Evolutionary conservation across 2,113 vertebrate species (phyloP), one percentile per base, ranked within the genome.

Genomic region (Ceuthmochares aereus): DNA sequence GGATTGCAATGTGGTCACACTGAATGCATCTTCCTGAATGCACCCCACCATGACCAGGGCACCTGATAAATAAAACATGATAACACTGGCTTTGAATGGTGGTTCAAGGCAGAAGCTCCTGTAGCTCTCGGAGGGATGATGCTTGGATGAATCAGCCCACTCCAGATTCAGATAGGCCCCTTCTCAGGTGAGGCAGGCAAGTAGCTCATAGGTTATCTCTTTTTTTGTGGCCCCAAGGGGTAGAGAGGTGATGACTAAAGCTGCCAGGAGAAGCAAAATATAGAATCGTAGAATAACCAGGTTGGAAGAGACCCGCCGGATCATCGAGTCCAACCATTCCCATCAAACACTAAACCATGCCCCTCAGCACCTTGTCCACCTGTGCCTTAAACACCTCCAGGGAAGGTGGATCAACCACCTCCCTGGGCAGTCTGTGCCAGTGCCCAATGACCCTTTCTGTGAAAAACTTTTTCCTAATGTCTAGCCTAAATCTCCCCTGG

Each of bases 11-110:
- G 4, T 40, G 59, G 9, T 62, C 19, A 3, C 12, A 1, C 30
- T 58, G 19, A 3, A 16, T 10, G 36, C 21, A 5, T 30, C 11
- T 34, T 52, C 26, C 68, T 22, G 16, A 43, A 26, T 2, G 7
- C 6, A 5, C 8, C 13, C 49, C 3, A 6, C 9, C 0, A 4
- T 26, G n/a, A 60, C 63, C 34, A 45, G n/a, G 66, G 25, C 14
- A 23, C 25, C 16, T 49, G 0, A 3, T 8, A 49, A 25, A 17
- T 34, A 23, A 0, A 6, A 55, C 14, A 5, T 1, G 22, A 26
- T n/a, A 30, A 6, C 0, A 0, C 14, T 56, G 64, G 29, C 43
- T 40, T 47, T 54, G 51, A 14, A 9, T 10, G 25, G 17, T 66
- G 7, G 27, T 11, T 25, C 12, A 12, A 60, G 42, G 59, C 37